Conservation (phyloP, 2,113 vertebrate species). For the human (Homo sapiens) region GRCh38 chr21:25727001-25727500, state of each 20-base stretch:
- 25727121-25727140: neutral
- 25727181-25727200: neutral
- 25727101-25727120: conserved; percentile 30
- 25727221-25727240: neutral
- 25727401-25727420: neutral
- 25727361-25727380: neutral
- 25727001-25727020: neutral
- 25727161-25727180: neutral
- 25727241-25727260: neutral
- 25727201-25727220: neutral
- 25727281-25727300: neutral
- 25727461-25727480: neutral
- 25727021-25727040: neutral
- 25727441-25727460: neutral
- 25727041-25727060: neutral
- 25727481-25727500: neutral
- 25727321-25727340: neutral
- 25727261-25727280: neutral
- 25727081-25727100: neutral
- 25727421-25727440: neutral
- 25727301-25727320: neutral
- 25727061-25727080: neutral
- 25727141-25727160: neutral
- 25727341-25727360: neutral
- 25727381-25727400: neutral